Evolutionary conservation across 2,797 vertebrate species (phyloP), one percentile per base, ranked within the genome.

Genomic region (Pantherophis alleghaniensis): DNA sequence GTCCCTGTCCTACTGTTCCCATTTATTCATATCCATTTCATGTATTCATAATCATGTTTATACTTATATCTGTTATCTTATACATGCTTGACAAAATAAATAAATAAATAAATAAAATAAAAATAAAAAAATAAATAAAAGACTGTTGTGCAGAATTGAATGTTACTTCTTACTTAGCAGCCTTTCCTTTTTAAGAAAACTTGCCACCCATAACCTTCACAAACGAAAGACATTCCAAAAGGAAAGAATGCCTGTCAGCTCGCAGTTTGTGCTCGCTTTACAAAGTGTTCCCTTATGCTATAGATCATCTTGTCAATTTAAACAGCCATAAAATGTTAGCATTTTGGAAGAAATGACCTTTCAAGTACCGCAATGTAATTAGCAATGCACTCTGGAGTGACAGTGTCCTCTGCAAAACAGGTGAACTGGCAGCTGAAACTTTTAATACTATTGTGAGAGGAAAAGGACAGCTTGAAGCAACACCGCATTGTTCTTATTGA

Each of bases 341-440:
- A 90, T 95, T 94, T 91, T 91, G n/a, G 92, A 95, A 92, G 90
- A 92, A 93, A 61, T 66, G 92, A 96, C 95, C 94, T 96, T 97
- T 94, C 94, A 95, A 95, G 91, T 88, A 88, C 93, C 95, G 91
- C 96, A 95, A 95, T 93, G 92, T 74, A 95, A 96, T 96, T 95
- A 97, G 93, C 57, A 95, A 95, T 51, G 91, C 11, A 92, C 93
- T 93, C 93, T 92, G n/a, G 93, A 95, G 94, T 93, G 95, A 94
- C 0, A 20, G 89, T 93, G 93, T 95, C 92, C 94, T 97, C 94
- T 93, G 89, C 57, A 94, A 83, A 91, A 95, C 93, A 96, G 91
- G 92, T 59, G 92, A 91, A 93, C 92, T 63, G 91, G 55, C 95
- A 92, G 91, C 93, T 95, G 86, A 94, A 94, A 93, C 66, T 86